Percentiles rank a stretch among this genome's conserved stretches.
These are phyloP conservation scores for Anthoptus insignis DNA, from an alignment of 2,888 invertebrate genomes.

Conservation along the genomic window DNA sequence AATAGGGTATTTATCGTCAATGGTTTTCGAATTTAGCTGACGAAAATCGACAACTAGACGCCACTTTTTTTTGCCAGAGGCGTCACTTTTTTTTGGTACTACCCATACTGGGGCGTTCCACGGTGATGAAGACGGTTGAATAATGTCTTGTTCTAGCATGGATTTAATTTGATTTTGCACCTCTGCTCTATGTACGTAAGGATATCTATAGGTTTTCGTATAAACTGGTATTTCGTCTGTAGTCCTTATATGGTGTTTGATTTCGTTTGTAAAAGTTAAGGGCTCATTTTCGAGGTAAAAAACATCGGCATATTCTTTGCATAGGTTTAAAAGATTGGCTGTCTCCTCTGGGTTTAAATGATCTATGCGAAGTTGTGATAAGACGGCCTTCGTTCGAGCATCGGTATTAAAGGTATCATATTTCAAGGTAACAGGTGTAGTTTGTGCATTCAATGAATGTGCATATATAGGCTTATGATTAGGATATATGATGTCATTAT, in stretches of 20 bases:
- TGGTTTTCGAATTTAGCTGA: conserved; percentile 50
- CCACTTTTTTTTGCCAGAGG: conserved; percentile 48
- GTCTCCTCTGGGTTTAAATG: conserved; percentile 10
- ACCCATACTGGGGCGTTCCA: conserved; percentile 58
- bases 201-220: conserved; percentile 45
- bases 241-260: conserved; percentile 32
- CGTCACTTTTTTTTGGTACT: conserved; percentile 56
- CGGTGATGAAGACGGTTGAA: conserved; percentile 53
- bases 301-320: conserved; percentile 19
- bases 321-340: conserved; percentile 2
- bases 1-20: conserved; percentile 50
- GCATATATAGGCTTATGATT: neutral
- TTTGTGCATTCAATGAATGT: neutral
- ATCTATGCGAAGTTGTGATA: conserved; percentile 1
- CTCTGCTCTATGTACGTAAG: conserved; percentile 43
- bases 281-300: conserved; percentile 27
- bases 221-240: conserved; percentile 41
- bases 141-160: conserved; percentile 53
- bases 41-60: conserved; percentile 48
- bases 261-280: conserved; percentile 21
- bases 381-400: neutral
- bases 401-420: neutral
- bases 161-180: conserved; percentile 44
- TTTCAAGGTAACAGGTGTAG: neutral
- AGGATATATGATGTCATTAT: neutral